Evolutionary conservation across 2,888 invertebrate genomes (phyloP).

Genomic region (Darwinula stevensoni): DNA sequence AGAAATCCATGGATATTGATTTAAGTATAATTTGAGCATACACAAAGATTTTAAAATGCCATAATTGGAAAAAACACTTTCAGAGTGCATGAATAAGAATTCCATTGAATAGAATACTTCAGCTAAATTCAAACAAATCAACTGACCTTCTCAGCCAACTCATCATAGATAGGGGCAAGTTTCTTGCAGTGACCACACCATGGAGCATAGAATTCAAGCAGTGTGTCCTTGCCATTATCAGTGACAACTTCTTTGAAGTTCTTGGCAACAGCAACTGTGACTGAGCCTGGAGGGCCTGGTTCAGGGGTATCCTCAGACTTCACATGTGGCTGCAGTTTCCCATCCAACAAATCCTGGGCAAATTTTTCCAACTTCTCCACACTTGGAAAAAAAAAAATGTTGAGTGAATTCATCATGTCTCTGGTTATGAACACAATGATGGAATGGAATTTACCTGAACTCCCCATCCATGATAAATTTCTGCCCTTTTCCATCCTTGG

Average conservation of each 20-base stretch:
- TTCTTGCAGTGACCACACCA: conserved; percentile 91
- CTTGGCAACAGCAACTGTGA: conserved; percentile 73
- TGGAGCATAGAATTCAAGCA: conserved; percentile 95
- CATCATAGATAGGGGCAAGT: conserved; percentile 70
- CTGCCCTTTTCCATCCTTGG: conserved; percentile 46
- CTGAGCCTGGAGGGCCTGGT: no score
- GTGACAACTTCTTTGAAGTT: conserved; percentile 84
- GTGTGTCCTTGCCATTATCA: conserved; percentile 65
- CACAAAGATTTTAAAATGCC: no score
- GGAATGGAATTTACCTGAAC: conserved; percentile 38
- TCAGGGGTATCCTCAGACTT: conserved; percentile 86
- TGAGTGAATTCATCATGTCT: not conserved
- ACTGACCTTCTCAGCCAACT: conserved; percentile 50
- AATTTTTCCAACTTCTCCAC: conserved; percentile 57
- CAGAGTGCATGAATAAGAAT: not conserved
- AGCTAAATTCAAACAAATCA: no score
- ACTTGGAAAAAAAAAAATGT: conserved; percentile 20
- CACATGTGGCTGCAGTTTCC: conserved; percentile 58
- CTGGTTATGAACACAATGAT: not conserved
- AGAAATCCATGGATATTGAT: not conserved
- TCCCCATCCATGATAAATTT: conserved; percentile 70
- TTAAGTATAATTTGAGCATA: not conserved
- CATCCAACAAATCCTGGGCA: conserved; percentile 46
- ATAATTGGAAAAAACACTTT: not conserved
- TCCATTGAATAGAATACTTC: no score